Base-by-base conservation (phyloP, 2,797 vertebrate genomes). In the Heteromormyrus szaboi region DNA sequence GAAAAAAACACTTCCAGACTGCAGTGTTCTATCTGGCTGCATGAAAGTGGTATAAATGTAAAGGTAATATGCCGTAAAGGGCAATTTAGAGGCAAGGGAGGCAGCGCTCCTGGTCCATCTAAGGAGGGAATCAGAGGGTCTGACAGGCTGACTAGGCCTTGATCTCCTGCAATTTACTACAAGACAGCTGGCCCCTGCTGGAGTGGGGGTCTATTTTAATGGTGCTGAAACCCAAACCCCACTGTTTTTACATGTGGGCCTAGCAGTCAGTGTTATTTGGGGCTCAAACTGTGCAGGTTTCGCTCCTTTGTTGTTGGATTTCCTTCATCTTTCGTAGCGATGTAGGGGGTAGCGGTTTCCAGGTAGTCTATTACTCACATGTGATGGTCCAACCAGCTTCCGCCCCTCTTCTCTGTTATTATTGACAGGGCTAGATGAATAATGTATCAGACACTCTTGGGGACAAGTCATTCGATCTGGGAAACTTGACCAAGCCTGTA, bases 351-450 rank as follows among this genome's bases (percentile, higher is more conserved):
- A 62, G 88, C 33, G 25, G 88, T 54, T 86, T 76, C 90, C 76
- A 90, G 84, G 90, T 89, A 92, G 86, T 89, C 89, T 91, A 90
- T 91, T 91, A 90, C 91, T 93, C 90, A 91, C 92, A 93, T 89
- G 68, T 68, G 85, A 86, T 88, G 89, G 85, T 90, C 87, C 79
- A 68, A 5, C 88, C 87, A 65, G 84, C 46, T 86, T 86, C 37
- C 54, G 22, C 81, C 90, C 91, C 79, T 91, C 89, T 87, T 87
- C 90, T 91, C 92, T 89, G 90, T 94, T 92, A 93, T 93, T 92
- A 93, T 90, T 93, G 93, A 94, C 93, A 94, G 92, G 92, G 89
- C 90, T 90, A 76, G 85, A 93, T 95, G 89, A 94, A 95, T 95
- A 94, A 95, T 93, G 92, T 88, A 94, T 94, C 91, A 92, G 92